Conservation (phyloP, 2,113 vertebrate genomes). For the Lota lota region DNA sequence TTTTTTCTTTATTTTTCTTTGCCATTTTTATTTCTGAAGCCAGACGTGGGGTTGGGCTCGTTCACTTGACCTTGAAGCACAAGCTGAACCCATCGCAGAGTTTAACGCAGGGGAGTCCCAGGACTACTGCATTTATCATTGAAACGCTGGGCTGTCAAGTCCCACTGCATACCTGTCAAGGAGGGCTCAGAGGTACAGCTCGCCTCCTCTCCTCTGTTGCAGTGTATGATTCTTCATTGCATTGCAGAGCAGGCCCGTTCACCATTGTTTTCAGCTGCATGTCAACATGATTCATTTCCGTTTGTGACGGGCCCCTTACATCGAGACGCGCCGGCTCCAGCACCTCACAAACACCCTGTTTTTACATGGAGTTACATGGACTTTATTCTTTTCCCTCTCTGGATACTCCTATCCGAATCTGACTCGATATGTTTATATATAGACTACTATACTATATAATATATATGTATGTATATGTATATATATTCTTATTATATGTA, state of each 20-base stretch:
- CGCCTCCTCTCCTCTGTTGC: conserved; percentile 71
- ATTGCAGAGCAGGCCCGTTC: conserved; percentile 66
- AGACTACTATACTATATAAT: no score
- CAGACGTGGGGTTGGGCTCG: conserved; percentile 58
- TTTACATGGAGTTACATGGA: conserved; percentile 39
- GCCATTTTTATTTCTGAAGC: conserved; percentile 27
- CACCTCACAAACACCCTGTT: conserved; percentile 52
- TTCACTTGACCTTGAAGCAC: conserved; percentile 75
- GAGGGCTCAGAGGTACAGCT: conserved; percentile 76
- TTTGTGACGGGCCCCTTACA: conserved; percentile 65
- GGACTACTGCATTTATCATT: conserved; percentile 80
- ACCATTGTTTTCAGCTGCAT: conserved; percentile 71
- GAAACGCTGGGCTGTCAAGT: conserved; percentile 81
- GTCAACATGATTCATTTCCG: conserved; percentile 79
- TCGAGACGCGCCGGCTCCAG: conserved; percentile 40
- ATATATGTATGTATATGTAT: no score
- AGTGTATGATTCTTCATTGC: conserved; percentile 77
- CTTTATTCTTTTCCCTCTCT: background rate
- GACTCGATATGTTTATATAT: no score
- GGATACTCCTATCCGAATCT: no score
- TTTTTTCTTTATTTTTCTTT: background rate
- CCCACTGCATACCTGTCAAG: conserved; percentile 76
- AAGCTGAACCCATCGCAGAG: conserved; percentile 67
- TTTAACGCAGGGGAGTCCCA: conserved; percentile 76
- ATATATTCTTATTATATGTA: no score